Evolutionary conservation across 2,113 vertebrate genomes (phyloP), one percentile per base, ranked within the genome.

Genomic region (Sciurus niger): DNA sequence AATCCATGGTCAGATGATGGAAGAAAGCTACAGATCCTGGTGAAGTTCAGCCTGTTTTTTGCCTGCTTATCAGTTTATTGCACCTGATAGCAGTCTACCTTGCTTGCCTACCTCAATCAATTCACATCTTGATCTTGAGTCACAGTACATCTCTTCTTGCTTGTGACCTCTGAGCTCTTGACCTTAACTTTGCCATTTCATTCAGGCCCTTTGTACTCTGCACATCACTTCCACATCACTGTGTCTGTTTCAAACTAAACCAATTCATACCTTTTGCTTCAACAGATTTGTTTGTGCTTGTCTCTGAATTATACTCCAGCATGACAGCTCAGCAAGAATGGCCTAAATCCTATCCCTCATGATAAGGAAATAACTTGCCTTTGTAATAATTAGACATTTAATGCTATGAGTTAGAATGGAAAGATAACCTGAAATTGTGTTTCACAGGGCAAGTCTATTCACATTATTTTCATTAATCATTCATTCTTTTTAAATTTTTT

Each of bases 401-500:
- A 76, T 84, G 16, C 37, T 65, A 12, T 55, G 68, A 51, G 8
- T 90, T 43, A 68, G 13, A 93, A 86, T 78, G 18, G 48, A 95
- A 82, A 63, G 22, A 84, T 53, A 90, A 63, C 20, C 53, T 93
- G 55, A 83, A 98, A 86, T 85, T 82, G 17, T 79, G 85, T 83
- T 96, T 94, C 53, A 37, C 40, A 83, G 32, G 46, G 2, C 20
- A 74, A 70, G 9, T 86, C 78, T 79, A 10, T 82, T 92, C 60
- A 74, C 32, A 51, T n/a, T 92, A 51, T 76, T 93, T 96, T 89
- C 60, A 95, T 94, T 84, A 94, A 89, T 94, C 68, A 94, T 95
- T 84, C 30, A 78, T 88, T 96, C 24, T 79, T 89, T 89, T 78
- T 3, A 14, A 63, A 24, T 90, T 76, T 37, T 32, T 90, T 80